These are phyloP conservation scores for Drosophila triauraria DNA, from an alignment of 1,140 invertebrate genomes.

Conservation along the genomic window DNA sequence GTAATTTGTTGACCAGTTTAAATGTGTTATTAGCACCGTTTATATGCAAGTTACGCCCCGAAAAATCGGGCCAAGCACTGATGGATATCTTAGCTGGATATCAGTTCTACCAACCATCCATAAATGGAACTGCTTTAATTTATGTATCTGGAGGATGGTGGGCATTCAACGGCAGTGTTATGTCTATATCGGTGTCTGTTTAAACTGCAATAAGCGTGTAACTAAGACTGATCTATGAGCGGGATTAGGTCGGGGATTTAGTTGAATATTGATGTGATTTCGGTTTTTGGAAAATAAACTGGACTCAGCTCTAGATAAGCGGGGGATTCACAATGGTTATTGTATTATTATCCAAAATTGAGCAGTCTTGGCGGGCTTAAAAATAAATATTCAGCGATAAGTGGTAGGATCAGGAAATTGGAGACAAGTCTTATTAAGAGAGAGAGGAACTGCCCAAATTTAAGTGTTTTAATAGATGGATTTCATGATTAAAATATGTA, in stretches of 20 bases:
- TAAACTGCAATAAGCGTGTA: slow-evolving; percentile 73
- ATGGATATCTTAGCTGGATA: slow-evolving; percentile 46
- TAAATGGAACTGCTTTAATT: slow-evolving; percentile 60
- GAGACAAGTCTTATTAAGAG: background rate
- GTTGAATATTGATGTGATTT: slow-evolving; percentile 36
- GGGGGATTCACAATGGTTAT: slow-evolving; percentile 15
- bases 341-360: slow-evolving; percentile 4
- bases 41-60: slow-evolving; percentile 78
- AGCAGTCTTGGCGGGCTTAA: background rate
- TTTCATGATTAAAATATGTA: background rate
- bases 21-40: slow-evolving; percentile 81
- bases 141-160: slow-evolving; percentile 70
- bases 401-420: background rate
- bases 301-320: slow-evolving; percentile 38
- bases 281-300: slow-evolving; percentile 37
- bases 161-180: slow-evolving; percentile 80
- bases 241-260: slow-evolving; percentile 26
- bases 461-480: background rate
- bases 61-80: slow-evolving; percentile 46
- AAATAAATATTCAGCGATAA: slow-evolving; percentile 13
- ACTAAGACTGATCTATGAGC: slow-evolving; percentile 77
- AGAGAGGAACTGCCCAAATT: background rate
- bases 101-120: slow-evolving; percentile 32
- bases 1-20: slow-evolving; percentile 83
- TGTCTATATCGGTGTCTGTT: slow-evolving; percentile 75